Evolutionary conservation across 2,888 invertebrate genomes (phyloP), one percentile per base, ranked within the genome.

Genomic region (Petrolisthes cinctipes): DNA sequence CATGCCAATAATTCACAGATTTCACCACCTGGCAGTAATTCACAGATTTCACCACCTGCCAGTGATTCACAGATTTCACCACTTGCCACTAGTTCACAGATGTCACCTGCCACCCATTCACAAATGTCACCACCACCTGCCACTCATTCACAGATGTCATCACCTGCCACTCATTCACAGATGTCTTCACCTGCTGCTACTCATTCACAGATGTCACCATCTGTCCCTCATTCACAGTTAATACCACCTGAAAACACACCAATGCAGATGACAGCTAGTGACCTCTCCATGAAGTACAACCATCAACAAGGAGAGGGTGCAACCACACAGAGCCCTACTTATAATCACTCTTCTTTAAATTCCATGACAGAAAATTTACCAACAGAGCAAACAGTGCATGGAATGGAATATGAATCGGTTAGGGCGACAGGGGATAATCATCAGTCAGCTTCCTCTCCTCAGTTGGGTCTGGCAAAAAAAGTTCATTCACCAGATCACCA

Each of bases 151-250:
- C 66, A 82, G 53, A 68, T 17, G 14, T 14, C 68, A 23, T 68
- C 82, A 17, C 82, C 82, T 6, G n/a, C 54, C 82, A 82, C 37
- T 37, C 82, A 82, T n/a, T 6, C 81, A 6, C 66, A 82, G 23
- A 11, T 68, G 37, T 37, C 37, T 37, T 37, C 37, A 37, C 37
- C 37, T 37, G 37, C 37, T 37, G 37, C 37, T 37, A 37, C 37
- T 37, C 37, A 37, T 37, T 37, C 37, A 37, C 37, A 37, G 37
- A 37, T 37, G 37, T 37, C 37, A 37, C 37, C 37, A 37, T 37
- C 37, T 37, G 37, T 37, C 37, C 37, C 37, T 37, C 37, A 37
- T 37, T 37, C 37, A 37, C 37, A 37, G 37, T 37, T 37, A 37
- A 37, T 37, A 37, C 37, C 37, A 37, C 37, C 37, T 37, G 37